A percentile compares a stretch with the other conserved stretches of the same genome.
Conservation (phyloP, 2,888 invertebrate genomes). For the Eupithecia subumbrata region DNA sequence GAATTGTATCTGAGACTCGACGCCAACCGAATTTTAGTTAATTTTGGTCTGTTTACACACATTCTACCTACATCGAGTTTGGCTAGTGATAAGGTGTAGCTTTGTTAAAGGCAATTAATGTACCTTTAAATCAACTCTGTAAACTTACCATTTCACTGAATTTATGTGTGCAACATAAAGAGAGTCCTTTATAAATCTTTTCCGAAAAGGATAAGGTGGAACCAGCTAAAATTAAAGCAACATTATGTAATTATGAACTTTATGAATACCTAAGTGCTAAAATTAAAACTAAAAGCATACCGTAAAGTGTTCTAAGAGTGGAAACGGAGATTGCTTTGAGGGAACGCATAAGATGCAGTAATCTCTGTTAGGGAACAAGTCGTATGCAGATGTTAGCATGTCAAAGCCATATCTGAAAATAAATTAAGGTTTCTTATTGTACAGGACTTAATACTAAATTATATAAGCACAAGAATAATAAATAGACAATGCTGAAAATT, state of each 20-base stretch:
- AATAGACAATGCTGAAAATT: too few species aligned
- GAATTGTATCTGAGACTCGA: too few species aligned
- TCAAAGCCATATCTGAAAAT: constrained; percentile 74
- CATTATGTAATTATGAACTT: neutral
- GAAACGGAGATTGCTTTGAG: constrained; percentile 74
- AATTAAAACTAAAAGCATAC: constrained; percentile 61
- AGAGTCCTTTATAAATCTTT: constrained; percentile 66
- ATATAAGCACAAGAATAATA: neutral
- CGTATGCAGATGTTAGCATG: constrained; percentile 85
- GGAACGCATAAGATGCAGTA: constrained; percentile 86
- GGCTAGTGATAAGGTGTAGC: too few species aligned
- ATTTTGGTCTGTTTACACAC: too few species aligned
- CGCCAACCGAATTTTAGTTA: too few species aligned
- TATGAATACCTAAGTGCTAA: neutral
- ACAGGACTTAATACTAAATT: neutral
- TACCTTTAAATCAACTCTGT: too few species aligned
- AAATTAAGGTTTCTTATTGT: neutral
- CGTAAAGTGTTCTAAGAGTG: constrained; percentile 84
- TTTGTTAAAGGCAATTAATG: too few species aligned
- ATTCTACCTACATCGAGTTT: too few species aligned
- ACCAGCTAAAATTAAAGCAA: constrained; percentile 65
- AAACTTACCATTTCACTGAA: constrained; percentile 72
- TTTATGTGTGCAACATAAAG: constrained; percentile 75
- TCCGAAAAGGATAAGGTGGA: constrained; percentile 57
- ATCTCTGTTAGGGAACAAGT: constrained; percentile 85